These are phyloP conservation scores for Pogonophryne albipinna DNA, from an alignment of 2,797 vertebrate species.

Conservation along the genomic window DNA sequence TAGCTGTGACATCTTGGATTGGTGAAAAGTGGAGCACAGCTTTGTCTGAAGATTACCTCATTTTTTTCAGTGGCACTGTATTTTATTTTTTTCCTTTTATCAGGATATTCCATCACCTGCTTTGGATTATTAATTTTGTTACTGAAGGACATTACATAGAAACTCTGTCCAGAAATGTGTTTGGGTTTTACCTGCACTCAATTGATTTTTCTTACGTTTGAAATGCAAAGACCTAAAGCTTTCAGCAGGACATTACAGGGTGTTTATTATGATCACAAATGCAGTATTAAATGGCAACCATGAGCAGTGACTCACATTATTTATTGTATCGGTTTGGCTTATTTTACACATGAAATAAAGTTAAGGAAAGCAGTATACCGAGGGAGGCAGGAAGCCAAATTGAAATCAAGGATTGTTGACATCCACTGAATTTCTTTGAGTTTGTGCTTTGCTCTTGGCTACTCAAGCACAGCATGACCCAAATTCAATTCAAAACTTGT, in stretches of 20 bases:
- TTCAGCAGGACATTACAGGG: constrained; percentile 40
- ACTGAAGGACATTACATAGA: constrained; percentile 28
- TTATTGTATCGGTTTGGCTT: constrained; percentile 26
- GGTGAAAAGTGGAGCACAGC: constrained; percentile 19
- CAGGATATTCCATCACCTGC: constrained; percentile 23
- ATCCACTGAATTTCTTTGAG: constrained; percentile 40
- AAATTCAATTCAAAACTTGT: constrained; percentile 63
- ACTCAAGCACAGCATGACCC: constrained; percentile 48
- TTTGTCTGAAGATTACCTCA: constrained; percentile 49
- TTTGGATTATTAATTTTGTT: constrained; percentile 35
- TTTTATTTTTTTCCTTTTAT: neutral
- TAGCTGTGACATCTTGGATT: constrained; percentile 46
- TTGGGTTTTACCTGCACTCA: constrained; percentile 46
- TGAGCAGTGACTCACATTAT: constrained; percentile 23
- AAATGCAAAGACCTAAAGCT: constrained; percentile 46
- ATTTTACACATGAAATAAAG: constrained; percentile 39
- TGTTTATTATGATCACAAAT: constrained; percentile 39
- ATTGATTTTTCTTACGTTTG: constrained; percentile 57
- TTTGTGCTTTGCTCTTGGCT: constrained; percentile 36
- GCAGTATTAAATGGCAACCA: constrained; percentile 46
- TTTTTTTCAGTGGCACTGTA: neutral
- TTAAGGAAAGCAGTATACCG: neutral
- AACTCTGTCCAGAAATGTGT: constrained; percentile 54
- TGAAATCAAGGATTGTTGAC: constrained; percentile 33
- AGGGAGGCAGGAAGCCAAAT: constrained; percentile 2